These are phyloP conservation scores for Acanthaster planci DNA, from an alignment of 35 echinoderm and acorn worm genomes.

Conservation along the genomic window DNA sequence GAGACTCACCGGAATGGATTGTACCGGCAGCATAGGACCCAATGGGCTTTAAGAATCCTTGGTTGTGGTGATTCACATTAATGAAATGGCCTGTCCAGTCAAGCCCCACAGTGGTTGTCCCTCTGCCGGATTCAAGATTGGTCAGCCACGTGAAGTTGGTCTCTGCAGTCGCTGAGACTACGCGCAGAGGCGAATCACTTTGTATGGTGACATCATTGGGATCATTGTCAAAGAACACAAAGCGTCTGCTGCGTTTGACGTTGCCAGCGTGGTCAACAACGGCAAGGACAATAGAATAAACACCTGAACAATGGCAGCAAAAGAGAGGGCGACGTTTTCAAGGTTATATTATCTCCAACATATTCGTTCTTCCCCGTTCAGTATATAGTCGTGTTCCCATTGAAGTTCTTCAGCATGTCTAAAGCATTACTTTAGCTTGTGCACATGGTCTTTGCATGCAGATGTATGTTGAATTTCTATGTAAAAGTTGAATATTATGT, in stretches of 20 bases:
- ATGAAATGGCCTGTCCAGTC: conserved; percentile 6
- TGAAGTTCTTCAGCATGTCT: no score
- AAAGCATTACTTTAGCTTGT: no score
- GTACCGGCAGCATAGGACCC: not conserved
- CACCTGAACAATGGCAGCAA: not conserved
- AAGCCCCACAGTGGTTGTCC: not conserved
- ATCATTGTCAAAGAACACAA: conserved; percentile 36
- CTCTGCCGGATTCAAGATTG: not conserved
- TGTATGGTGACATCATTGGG: not conserved
- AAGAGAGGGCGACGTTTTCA: not conserved
- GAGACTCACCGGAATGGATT: not conserved
- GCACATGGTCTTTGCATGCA: no score
- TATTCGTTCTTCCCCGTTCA: no score
- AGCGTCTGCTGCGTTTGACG: conserved; percentile 1
- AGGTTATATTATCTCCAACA: not conserved
- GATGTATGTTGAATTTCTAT: no score
- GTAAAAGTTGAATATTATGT: no score
- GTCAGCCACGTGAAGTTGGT: conserved; percentile 32
- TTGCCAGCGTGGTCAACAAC: conserved; percentile 38
- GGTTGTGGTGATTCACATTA: not conserved
- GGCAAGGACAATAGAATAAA: conserved; percentile 36
- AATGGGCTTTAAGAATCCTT: conserved; percentile 15
- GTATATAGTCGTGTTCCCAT: no score
- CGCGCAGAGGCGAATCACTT: not conserved
- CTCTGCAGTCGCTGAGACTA: not conserved